Conservation (phyloP, 2,797 vertebrate genomes). For the Leptatherina wallacei region DNA sequence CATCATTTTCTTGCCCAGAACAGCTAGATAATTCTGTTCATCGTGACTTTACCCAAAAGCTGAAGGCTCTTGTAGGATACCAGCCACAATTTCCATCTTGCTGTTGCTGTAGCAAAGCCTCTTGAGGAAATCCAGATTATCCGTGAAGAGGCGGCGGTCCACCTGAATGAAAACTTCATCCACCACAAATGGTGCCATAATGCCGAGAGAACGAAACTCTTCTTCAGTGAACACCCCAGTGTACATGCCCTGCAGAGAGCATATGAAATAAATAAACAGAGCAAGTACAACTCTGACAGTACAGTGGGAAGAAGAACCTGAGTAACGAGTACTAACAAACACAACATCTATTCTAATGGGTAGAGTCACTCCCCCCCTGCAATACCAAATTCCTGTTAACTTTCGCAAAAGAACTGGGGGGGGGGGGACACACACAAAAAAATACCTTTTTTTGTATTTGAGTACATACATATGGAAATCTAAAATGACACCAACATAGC, state of each 20-base stretch:
- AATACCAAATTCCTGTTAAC: not conserved
- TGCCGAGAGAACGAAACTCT: slow-evolving; percentile 80
- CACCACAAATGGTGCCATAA: slow-evolving; percentile 81
- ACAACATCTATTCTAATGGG: not conserved
- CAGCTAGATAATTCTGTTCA: not conserved
- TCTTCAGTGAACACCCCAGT: slow-evolving; percentile 76
- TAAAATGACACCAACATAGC: no score
- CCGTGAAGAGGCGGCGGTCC: slow-evolving; percentile 77
- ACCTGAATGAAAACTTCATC: slow-evolving; percentile 81
- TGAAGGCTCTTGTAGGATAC: slow-evolving; percentile 74
- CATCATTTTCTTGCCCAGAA: not conserved
- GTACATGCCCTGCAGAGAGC: slow-evolving; percentile 74
- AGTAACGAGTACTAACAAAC: not conserved
- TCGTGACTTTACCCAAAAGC: slow-evolving; percentile 77
- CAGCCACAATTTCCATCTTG: slow-evolving; percentile 78
- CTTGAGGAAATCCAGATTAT: slow-evolving; percentile 72
- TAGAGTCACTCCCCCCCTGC: no score
- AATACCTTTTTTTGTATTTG: no score
- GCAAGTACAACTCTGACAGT: not conserved
- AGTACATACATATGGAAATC: no score
- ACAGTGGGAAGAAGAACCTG: not conserved
- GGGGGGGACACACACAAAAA: no score
- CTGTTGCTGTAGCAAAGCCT: slow-evolving; percentile 77
- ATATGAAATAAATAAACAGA: not conserved
- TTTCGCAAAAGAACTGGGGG: not conserved